Conservation (phyloP, 2,888 invertebrate species). For the Alsophila aescularia region DNA sequence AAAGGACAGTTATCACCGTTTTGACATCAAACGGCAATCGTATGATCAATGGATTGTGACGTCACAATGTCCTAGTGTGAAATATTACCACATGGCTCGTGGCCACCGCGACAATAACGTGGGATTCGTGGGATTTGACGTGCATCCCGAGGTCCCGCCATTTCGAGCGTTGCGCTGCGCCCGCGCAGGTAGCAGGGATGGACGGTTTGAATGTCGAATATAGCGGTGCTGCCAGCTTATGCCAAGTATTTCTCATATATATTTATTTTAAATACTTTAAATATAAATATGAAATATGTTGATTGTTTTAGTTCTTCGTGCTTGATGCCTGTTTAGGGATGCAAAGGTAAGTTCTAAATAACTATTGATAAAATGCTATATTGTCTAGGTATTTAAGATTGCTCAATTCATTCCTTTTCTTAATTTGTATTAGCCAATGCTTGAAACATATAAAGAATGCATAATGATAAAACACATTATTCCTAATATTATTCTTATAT, state of each 20-base stretch:
- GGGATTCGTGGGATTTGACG: slow-evolving; percentile 36
- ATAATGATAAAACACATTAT: too few relatives aligned
- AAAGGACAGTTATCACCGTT: too few relatives aligned
- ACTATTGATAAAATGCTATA: too few relatives aligned
- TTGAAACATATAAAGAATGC: too few relatives aligned
- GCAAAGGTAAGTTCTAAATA: too few relatives aligned
- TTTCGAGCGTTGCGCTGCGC: slow-evolving; percentile 29
- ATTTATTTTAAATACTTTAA: too few relatives aligned
- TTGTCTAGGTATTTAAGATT: too few relatives aligned
- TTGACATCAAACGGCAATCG: background rate
- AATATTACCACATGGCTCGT: slow-evolving; percentile 58
- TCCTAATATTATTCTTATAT: background rate
- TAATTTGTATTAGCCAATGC: too few relatives aligned
- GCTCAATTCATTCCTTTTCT: too few relatives aligned
- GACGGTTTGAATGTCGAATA: slow-evolving; percentile 73
- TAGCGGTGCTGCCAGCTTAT: slow-evolving; percentile 54
- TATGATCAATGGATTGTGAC: slow-evolving; percentile 40
- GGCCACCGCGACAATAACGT: slow-evolving; percentile 29
- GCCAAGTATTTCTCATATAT: slow-evolving; percentile 18
- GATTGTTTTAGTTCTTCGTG: too few relatives aligned
- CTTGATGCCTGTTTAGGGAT: too few relatives aligned
- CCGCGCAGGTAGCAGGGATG: slow-evolving; percentile 74
- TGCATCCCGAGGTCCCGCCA: slow-evolving; percentile 18
- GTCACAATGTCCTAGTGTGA: slow-evolving; percentile 47
- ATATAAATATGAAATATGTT: too few relatives aligned